Conservation (phyloP, 2,888 invertebrate genomes). For the Crepidodera aurea region DNA sequence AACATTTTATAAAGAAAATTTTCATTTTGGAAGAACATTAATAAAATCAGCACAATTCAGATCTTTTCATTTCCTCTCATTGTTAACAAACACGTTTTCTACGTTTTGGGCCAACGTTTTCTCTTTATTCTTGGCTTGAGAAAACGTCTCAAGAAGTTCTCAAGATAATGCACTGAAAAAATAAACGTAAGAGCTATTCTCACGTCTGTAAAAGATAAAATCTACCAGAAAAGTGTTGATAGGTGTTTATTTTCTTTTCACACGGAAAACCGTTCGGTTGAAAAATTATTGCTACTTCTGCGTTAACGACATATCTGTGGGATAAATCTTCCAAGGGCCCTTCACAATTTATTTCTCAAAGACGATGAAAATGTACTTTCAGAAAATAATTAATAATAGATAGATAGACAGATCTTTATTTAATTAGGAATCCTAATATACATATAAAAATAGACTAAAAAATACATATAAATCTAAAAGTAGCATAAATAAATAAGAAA, state of each 20-base stretch:
- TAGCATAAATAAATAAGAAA: no score
- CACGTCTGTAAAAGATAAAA: constrained; percentile 26
- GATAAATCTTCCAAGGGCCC: background rate
- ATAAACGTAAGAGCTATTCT: constrained; percentile 26
- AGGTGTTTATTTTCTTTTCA: constrained; percentile 24
- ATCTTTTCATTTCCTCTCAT: constrained; percentile 21
- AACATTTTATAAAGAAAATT: background rate
- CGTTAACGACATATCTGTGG: constrained; percentile 18
- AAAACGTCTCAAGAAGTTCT: constrained; percentile 25
- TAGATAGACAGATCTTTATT: no score
- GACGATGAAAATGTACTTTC: no score
- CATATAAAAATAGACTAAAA: no score
- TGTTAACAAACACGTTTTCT: constrained; percentile 23
- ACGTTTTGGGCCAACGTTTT: background rate
- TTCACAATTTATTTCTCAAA: no score
- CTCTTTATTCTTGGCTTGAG: constrained; percentile 19
- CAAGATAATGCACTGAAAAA: constrained; percentile 25
- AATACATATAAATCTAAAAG: no score
- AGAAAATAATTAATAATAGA: no score
- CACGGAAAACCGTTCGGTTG: constrained; percentile 24
- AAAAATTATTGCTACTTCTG: constrained; percentile 20
- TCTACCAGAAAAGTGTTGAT: constrained; percentile 21
- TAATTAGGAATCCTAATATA: no score
- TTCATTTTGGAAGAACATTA: constrained; percentile 20
- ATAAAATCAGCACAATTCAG: constrained; percentile 20